Base-by-base conservation (phyloP, 1,140 invertebrate genomes). In the Nephila pilipes region DNA sequence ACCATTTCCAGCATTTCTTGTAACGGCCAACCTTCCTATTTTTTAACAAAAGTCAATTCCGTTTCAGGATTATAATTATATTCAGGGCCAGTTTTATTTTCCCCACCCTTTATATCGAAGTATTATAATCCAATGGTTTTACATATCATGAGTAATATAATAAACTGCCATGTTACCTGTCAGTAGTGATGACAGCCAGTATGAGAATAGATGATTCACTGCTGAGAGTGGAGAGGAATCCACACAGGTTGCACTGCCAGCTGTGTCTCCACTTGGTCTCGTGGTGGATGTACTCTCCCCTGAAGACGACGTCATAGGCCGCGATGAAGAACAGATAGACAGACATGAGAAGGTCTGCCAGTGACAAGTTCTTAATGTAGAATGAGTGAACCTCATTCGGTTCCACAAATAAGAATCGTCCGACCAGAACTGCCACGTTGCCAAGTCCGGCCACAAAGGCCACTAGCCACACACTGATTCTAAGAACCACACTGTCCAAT, bases 261-360 rank as follows among this genome's bases (percentile, higher is more conserved):
- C 83, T 87, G n/a, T 96, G 96, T 94, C 97, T 96, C 97, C 97
- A 98, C 0, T 95, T 94, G 32, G 96, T 95, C 4, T 97, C 97
- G 88, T 97, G 95, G 88, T 95, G 94, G 94, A 97, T 96, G 95
- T 97, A 98, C 79, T 95, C 95, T 80, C 96, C 96, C 20, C 97
- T 95, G 94, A 96, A 97, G 83, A 96, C 95, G 54, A 96, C 94
- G 95, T 98, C 97, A 94, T 97, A 96, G 55, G 96, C 95, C 6
- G 96, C 97, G 94, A 98, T 97, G 85, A 97, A 96, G n/a, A 97
- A 95, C 87, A 98, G 95, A 95, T 98, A 98, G 85, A 98, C 94
- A 1, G 97, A 97, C 97, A 98, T 98, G 25, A 98, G 95, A 94
- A 97, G 96, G 95, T 98, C 97, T 14, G 97, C 97, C n/a, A 97